Percentiles rank a stretch among this genome's conserved stretches.
phyloP scores from a whole-genome alignment of 1,140 invertebrate genomes.

The Himalopsyche phryganea region DNA sequence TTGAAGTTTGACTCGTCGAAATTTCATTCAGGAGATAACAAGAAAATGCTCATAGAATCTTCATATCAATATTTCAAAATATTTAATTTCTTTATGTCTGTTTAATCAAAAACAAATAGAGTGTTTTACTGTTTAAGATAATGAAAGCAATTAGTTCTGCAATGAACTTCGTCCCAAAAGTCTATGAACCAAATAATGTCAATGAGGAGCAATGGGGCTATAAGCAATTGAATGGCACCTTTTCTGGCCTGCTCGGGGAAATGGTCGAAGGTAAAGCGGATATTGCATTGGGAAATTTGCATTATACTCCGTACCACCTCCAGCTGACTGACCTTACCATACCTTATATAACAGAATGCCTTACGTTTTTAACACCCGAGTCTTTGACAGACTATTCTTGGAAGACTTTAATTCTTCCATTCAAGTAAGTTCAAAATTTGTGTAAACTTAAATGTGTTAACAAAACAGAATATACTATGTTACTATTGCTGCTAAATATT shows the following conservation, averaged over 20 bases:
- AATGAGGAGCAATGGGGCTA: conserved; percentile 63
- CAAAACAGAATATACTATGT: too few relatives aligned
- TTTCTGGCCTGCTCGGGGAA: conserved; percentile 68
- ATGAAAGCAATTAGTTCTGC: conserved; percentile 60
- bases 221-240: conserved; percentile 56
- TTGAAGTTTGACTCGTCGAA: too few relatives aligned
- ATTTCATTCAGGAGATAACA: too few relatives aligned
- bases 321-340: conserved; percentile 70
- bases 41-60: too few relatives aligned
- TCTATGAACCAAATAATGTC: conserved; percentile 61
- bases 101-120: too few relatives aligned
- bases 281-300: conserved; percentile 72
- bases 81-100: too few relatives aligned
- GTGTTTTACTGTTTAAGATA: conserved; percentile 53
- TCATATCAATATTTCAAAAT: too few relatives aligned
- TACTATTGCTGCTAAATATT: too few relatives aligned
- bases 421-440: conserved; percentile 55
- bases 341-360: conserved; percentile 75
- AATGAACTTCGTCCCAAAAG: conserved; percentile 65
- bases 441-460: conserved; percentile 2
- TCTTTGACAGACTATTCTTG: conserved; percentile 74
- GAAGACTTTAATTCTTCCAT: conserved; percentile 77
- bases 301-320: conserved; percentile 66
- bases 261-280: conserved; percentile 64
- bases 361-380: conserved; percentile 79